Evolutionary conservation across 2,113 vertebrate genomes (phyloP).

Genomic region (Sceloporus undulatus): DNA sequence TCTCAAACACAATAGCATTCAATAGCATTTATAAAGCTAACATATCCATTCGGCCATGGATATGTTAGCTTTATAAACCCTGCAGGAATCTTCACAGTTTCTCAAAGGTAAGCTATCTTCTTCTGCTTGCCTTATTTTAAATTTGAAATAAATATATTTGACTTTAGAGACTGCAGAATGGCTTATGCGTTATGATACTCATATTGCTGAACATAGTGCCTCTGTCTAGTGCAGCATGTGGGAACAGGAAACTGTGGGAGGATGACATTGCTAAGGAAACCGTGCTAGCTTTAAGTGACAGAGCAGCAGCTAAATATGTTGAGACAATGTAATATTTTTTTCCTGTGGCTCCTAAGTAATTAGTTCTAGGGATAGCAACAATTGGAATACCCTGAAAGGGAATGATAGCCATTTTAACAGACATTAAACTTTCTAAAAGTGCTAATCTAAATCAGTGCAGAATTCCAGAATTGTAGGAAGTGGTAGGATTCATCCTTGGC

Average conservation of each 20-base stretch:
- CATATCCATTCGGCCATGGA: background rate
- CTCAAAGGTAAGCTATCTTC: background rate
- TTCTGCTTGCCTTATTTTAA: background rate
- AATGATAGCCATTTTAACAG: slow-evolving; percentile 10
- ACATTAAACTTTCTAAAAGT: background rate
- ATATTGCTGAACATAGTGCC: slow-evolving; percentile 1
- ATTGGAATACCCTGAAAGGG: background rate
- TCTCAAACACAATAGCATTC: background rate
- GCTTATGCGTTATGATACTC: slow-evolving; percentile 12
- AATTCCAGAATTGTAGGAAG: background rate
- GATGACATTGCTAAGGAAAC: slow-evolving; percentile 37
- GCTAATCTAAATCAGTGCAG: background rate
- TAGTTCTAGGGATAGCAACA: slow-evolving; percentile 9
- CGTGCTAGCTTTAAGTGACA: slow-evolving; percentile 16
- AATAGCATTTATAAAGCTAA: background rate
- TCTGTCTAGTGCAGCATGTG: slow-evolving; percentile 1
- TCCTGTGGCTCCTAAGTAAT: slow-evolving; percentile 16
- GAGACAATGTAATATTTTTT: slow-evolving; percentile 1
- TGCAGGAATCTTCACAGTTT: background rate
- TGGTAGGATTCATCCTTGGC: background rate
- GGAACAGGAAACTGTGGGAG: slow-evolving; percentile 29
- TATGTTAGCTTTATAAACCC: background rate
- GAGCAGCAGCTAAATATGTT: slow-evolving; percentile 22
- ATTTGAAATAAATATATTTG: background rate
- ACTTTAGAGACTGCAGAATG: background rate